Percentiles rank a stretch among this genome's conserved stretches.
These are phyloP conservation scores for Podarcis muralis DNA, from an alignment of 2,113 vertebrate genomes.

Conservation along the genomic window DNA sequence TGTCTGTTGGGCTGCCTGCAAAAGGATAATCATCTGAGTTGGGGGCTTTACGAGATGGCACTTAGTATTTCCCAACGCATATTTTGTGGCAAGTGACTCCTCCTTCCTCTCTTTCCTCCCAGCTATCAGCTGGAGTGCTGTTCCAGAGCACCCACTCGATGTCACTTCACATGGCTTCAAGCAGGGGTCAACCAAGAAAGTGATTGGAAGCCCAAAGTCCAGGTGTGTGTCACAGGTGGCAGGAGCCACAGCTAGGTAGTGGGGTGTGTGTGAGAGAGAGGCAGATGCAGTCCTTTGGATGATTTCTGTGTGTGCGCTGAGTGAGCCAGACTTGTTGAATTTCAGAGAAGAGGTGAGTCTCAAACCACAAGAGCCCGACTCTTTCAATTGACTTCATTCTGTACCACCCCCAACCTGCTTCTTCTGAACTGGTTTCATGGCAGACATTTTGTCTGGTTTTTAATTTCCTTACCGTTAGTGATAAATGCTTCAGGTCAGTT, in stretches of 20 bases:
- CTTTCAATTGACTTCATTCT: background rate
- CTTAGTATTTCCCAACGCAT: background rate
- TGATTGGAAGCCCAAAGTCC: slow-evolving; percentile 77
- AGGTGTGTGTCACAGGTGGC: slow-evolving; percentile 74
- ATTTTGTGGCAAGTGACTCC: background rate
- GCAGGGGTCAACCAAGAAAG: slow-evolving; percentile 91
- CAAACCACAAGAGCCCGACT: background rate
- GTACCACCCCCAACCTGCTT: no score
- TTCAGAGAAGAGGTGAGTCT: background rate
- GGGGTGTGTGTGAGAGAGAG: background rate
- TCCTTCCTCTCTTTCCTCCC: slow-evolving; percentile 19
- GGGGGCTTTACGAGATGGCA: background rate
- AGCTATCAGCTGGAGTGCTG: slow-evolving; percentile 95
- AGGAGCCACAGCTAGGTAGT: background rate
- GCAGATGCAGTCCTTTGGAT: background rate
- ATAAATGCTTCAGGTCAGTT: background rate
- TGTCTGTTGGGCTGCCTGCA: background rate
- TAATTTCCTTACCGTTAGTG: background rate
- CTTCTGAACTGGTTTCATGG: background rate
- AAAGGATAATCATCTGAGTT: background rate
- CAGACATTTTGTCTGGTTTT: background rate
- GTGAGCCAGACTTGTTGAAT: background rate
- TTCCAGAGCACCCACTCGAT: slow-evolving; percentile 87
- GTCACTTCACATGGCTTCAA: slow-evolving; percentile 93
- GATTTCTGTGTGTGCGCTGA: background rate